These are phyloP conservation scores for Harpegnathos saltator DNA, from an alignment of 1,140 invertebrate species.

Conservation along the genomic window DNA sequence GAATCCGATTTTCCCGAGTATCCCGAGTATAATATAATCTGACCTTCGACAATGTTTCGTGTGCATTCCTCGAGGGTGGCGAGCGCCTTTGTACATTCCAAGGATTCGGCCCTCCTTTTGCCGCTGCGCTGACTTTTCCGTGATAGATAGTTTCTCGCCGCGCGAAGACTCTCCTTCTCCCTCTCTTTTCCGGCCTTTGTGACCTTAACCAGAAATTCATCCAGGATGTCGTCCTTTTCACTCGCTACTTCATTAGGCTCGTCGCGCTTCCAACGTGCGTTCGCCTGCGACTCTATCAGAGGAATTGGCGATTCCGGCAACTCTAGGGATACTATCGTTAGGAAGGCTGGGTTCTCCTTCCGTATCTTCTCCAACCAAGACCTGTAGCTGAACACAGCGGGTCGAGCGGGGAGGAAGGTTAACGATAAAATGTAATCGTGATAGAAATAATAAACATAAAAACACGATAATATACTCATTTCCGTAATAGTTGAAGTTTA, in stretches of 20 bases:
- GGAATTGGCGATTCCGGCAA: conserved; percentile 82
- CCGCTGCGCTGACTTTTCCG: conserved; percentile 58
- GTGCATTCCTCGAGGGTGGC: conserved; percentile 71
- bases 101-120: conserved; percentile 57
- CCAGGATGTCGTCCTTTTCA: conserved; percentile 73
- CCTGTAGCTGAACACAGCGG: conserved; percentile 74
- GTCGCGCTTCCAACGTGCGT: conserved; percentile 66
- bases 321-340: conserved; percentile 81
- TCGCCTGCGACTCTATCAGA: conserved; percentile 79
- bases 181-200: conserved; percentile 57
- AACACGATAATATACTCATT: neutral
- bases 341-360: conserved; percentile 78
- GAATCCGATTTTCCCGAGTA: no score
- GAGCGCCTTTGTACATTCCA: conserved; percentile 66
- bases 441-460: neutral
- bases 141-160: conserved; percentile 48
- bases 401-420: neutral
- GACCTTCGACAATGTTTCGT: conserved; percentile 76
- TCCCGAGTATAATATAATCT: conserved; percentile 33
- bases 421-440: neutral
- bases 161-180: conserved; percentile 27
- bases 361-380: conserved; percentile 78
- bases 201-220: conserved; percentile 76
- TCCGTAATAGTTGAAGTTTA: neutral
- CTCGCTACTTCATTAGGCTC: conserved; percentile 58